These are phyloP conservation scores for Caenorhabditis zanzibari DNA, from an alignment of 2,888 invertebrate species.

Conservation along the genomic window DNA sequence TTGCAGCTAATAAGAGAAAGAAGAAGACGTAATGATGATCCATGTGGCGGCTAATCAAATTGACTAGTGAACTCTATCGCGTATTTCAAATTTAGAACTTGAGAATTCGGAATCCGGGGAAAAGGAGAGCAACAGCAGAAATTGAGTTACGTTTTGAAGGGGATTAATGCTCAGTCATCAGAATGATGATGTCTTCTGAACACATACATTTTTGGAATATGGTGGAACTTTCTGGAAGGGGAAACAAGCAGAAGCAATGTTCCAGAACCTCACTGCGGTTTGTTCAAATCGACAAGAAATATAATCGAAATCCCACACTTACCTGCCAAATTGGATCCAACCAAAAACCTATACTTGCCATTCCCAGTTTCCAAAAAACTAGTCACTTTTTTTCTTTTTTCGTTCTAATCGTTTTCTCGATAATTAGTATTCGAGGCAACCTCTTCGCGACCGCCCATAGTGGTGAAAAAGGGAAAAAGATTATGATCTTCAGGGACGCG, in stretches of 20 bases:
- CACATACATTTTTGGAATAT: neutral
- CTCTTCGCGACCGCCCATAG: constrained; percentile 22
- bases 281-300: neutral
- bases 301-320: constrained; percentile 8
- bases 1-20: constrained; percentile 49
- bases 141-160: constrained; percentile 40
- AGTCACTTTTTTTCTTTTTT: constrained; percentile 26
- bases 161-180: constrained; percentile 21
- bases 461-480: constrained; percentile 34
- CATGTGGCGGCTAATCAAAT: constrained; percentile 57
- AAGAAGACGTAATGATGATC: constrained; percentile 38
- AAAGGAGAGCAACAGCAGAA: constrained; percentile 9
- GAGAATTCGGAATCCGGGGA: constrained; percentile 17
- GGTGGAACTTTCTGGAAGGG: neutral
- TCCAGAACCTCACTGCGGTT: neutral
- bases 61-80: constrained; percentile 36
- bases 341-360: neutral
- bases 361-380: constrained; percentile 25
- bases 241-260: neutral
- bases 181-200: constrained; percentile 18
- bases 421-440: constrained; percentile 39
- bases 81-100: constrained; percentile 39
- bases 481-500: constrained; percentile 53
- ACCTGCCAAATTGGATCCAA: constrained; percentile 4
- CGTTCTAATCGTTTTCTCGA: constrained; percentile 34